Percentiles rank a stretch among this genome's conserved stretches.
These are phyloP conservation scores for Ephydatia muelleri DNA, from an alignment of 37 sponge, comb jelly and placozoan genomes.

Conservation along the genomic window DNA sequence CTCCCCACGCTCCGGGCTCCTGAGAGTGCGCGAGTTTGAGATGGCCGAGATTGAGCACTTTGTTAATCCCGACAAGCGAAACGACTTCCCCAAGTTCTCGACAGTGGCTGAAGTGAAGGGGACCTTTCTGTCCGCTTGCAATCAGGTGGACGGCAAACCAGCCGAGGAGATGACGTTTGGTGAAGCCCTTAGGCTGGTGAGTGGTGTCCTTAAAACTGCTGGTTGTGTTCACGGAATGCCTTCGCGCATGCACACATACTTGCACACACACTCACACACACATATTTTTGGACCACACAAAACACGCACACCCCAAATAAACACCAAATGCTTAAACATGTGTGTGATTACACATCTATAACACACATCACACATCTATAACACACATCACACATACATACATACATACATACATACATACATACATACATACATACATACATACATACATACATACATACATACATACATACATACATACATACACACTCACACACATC, in stretches of 20 bases:
- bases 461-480: neutral
- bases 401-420: constrained; percentile 13
- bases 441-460: neutral
- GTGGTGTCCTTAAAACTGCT: neutral
- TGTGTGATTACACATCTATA: no score
- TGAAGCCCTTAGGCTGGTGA: constrained; percentile 73
- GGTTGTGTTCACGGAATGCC: neutral
- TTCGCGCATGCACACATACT: constrained; percentile 16
- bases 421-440: constrained; percentile 9
- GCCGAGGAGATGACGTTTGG: constrained; percentile 59
- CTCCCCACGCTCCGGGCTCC: constrained; percentile 93
- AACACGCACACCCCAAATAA: constrained; percentile 13
- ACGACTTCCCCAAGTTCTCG: constrained; percentile 64
- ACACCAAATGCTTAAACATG: no score
- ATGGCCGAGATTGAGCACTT: constrained; percentile 99
- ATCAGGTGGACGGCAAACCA: constrained; percentile 81
- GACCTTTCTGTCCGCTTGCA: constrained; percentile 60
- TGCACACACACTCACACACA: constrained; percentile 30
- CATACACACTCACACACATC: neutral
- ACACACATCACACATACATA: no score
- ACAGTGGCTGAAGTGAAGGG: constrained; percentile 63
- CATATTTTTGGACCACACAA: constrained; percentile 11
- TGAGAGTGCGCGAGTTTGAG: constrained; percentile 89
- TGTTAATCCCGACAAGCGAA: constrained; percentile 83
- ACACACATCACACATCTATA: no score